These are phyloP conservation scores for Hycleus cichorii DNA, from an alignment of 1,140 invertebrate species.

Conservation along the genomic window DNA sequence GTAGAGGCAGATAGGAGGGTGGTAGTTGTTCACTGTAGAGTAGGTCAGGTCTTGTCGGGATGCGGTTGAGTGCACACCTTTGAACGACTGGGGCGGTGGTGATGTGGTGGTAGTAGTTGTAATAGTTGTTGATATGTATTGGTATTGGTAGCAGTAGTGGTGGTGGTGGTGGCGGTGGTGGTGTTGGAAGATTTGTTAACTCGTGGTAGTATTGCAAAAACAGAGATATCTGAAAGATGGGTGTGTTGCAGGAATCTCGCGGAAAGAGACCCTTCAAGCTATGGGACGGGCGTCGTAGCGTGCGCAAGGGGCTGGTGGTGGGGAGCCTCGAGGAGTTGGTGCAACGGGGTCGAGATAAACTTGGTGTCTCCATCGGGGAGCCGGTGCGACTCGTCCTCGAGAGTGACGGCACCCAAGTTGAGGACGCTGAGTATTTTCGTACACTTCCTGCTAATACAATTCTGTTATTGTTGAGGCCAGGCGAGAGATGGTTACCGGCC, in stretches of 20 bases:
- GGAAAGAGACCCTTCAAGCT: slow-evolving; percentile 95
- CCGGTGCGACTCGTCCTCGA: slow-evolving; percentile 82
- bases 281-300: slow-evolving; percentile 91
- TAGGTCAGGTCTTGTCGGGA: slow-evolving; percentile 33
- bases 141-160: neutral
- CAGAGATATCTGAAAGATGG: slow-evolving; percentile 4
- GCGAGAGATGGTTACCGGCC: slow-evolving; percentile 85
- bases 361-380: slow-evolving; percentile 74
- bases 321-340: slow-evolving; percentile 86
- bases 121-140: too few relatives aligned
- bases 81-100: slow-evolving; percentile 1
- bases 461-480: slow-evolving; percentile 75
- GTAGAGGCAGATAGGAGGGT: slow-evolving; percentile 3
- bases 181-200: slow-evolving; percentile 2
- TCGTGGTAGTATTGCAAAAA: slow-evolving; percentile 1
- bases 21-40: slow-evolving; percentile 18
- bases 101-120: neutral
- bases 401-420: slow-evolving; percentile 90
- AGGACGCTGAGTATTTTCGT: slow-evolving; percentile 89
- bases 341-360: slow-evolving; percentile 84
- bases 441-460: slow-evolving; percentile 86
- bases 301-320: slow-evolving; percentile 88
- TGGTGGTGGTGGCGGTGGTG: neutral
- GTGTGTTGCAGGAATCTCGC: slow-evolving; percentile 69
- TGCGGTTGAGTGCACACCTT: slow-evolving; percentile 21